Conservation (phyloP, 2,113 vertebrate species). For the Chloroceryle aenea region DNA sequence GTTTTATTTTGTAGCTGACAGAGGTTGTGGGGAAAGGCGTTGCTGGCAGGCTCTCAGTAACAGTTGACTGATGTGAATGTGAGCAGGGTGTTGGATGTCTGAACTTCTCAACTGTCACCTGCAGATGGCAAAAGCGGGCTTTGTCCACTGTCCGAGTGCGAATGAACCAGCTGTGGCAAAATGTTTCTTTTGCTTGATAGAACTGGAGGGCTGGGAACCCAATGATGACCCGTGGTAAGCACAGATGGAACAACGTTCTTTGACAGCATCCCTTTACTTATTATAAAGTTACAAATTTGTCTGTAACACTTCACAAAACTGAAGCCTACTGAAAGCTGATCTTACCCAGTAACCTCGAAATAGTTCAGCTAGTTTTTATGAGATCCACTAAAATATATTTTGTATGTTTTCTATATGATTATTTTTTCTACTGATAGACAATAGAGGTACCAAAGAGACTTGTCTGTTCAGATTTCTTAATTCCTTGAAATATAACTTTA, state of each 20-base stretch:
- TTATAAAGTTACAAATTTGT: neutral
- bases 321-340: neutral
- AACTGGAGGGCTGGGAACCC: conserved; percentile 83
- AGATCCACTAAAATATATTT: neutral
- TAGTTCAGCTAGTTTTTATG: neutral
- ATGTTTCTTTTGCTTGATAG: conserved; percentile 85
- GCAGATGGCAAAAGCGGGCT: conserved; percentile 84
- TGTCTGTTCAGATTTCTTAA: neutral
- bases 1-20: neutral
- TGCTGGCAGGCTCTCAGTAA: neutral
- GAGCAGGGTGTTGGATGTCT: neutral
- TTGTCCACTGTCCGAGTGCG: conserved; percentile 78
- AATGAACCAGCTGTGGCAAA: conserved; percentile 79
- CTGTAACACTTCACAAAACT: neutral
- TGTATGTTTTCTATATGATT: neutral
- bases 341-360: neutral
- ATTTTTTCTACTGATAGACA: neutral
- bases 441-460: neutral
- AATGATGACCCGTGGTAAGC: conserved; percentile 80
- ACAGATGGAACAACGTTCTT: neutral
- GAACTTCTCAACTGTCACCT: neutral
- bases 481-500: neutral
- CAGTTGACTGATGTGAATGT: neutral
- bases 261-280: neutral
- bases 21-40: neutral